Base-by-base conservation (phyloP, 2,113 vertebrate species). In the Noctilio leporinus region DNA sequence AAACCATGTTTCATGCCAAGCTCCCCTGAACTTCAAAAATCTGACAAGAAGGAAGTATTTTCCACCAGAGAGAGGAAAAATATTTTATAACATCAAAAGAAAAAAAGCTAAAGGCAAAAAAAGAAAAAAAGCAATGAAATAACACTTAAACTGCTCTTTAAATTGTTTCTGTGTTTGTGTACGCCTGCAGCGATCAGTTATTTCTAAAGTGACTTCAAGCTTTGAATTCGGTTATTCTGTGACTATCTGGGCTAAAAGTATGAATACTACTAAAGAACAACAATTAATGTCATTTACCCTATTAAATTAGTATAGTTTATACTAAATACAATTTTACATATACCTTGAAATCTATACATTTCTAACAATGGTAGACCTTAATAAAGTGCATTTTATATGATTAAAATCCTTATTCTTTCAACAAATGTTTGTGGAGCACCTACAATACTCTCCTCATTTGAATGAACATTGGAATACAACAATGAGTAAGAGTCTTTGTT, bases 41-140 rank as follows among this genome's bases (percentile, higher is more conserved):
- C 53, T 73, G 51, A 87, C 76, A 59, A 62, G 53, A 84, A 83
- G 72, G 59, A 90, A 84, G 45, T 35, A 35, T 85, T 95, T 91
- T 89, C 90, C 81, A 92, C 64, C 53, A 65, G 89, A 95, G 72
- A 93, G 35, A 85, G 55, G 35, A 93, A 89, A 73, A 73, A 81
- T 57, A 86, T 55, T 95, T 92, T 38, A 72, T 62, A 67, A 77
- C 38, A 92, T 77, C 45, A 78, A 51, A 92, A 92, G 69, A 53
- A 75, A 78, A 84, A 96, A 96, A 88, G 65, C 95, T 70, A 47
- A 96, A 59, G 55, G 85, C 73, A 80, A 45, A 69, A 82, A 72
- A 64, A 65, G n/a, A 51, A 76, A 92, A 89, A 33, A 47, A 73
- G 28, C 70, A 85, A 92, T 69, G 62, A 83, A 82, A 89, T 59